Conservation (phyloP, 2,888 invertebrate genomes). For the Phengaris alcon region DNA sequence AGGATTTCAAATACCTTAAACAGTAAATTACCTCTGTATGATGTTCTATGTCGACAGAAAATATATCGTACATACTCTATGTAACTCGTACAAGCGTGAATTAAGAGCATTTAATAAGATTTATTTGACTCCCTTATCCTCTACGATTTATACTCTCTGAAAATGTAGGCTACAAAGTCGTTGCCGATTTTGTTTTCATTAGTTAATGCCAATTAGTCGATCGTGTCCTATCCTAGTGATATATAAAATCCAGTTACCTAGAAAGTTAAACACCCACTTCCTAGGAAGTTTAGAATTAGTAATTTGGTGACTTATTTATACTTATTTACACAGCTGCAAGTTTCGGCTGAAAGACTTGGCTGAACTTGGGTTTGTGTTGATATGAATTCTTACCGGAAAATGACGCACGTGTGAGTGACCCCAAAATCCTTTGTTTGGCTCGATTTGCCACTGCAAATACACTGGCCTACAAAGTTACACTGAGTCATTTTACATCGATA, state of each 20-base stretch:
- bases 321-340: neutral
- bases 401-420: constrained; percentile 12
- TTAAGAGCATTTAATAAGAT: neutral
- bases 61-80: neutral
- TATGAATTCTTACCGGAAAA: neutral
- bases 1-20: no score
- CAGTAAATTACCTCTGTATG: no score
- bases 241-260: neutral
- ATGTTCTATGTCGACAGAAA: no score
- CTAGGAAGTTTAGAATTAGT: neutral
- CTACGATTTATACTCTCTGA: neutral
- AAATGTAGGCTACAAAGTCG: no score
- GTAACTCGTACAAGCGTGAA: neutral
- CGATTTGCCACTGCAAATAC: no score
- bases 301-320: neutral
- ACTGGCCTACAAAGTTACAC: constrained; percentile 1
- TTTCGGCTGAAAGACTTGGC: constrained; percentile 14
- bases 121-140: neutral
- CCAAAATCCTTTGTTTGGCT: constrained; percentile 9
- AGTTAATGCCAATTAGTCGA: neutral
- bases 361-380: constrained; percentile 5
- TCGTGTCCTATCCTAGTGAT: no score
- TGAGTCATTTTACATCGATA: neutral
- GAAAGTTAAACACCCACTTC: neutral
- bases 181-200: no score